phyloP scores from a whole-genome alignment of 2,797 vertebrate genomes.

The Psittacula echo region DNA sequence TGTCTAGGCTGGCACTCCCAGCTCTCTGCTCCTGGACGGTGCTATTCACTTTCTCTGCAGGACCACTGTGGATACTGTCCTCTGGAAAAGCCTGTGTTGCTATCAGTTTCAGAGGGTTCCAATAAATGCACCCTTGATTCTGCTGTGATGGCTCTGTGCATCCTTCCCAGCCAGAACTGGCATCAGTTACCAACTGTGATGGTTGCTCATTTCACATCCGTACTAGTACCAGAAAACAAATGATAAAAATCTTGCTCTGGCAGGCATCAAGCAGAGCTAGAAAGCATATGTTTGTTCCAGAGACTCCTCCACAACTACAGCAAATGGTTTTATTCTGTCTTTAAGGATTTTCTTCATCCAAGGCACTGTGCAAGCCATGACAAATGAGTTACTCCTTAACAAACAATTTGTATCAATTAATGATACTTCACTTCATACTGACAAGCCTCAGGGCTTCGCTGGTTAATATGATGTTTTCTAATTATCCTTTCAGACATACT shows the following conservation, averaged over 20 bases:
- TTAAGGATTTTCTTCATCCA: background rate
- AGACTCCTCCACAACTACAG: background rate
- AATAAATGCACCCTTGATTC: background rate
- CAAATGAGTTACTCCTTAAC: conserved; percentile 7
- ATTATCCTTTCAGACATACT: background rate
- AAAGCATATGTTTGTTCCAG: conserved; percentile 5
- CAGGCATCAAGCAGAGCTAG: conserved; percentile 7
- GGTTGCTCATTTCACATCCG: conserved; percentile 2
- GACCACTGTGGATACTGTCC: background rate
- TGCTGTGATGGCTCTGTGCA: background rate
- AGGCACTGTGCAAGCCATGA: background rate
- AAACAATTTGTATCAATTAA: conserved; percentile 22
- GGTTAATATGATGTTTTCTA: background rate
- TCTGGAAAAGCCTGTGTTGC: fast-evolving
- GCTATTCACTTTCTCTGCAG: background rate
- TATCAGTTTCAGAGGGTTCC: background rate
- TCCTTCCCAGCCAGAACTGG: background rate
- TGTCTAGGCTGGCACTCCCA: background rate
- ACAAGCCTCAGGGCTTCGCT: background rate
- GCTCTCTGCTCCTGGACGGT: background rate
- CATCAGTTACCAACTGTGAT: background rate
- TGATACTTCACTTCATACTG: background rate
- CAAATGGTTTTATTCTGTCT: background rate
- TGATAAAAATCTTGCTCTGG: conserved; percentile 35
- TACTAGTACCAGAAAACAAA: background rate